These are phyloP conservation scores for Arion vulgaris DNA, from an alignment of 1,140 invertebrate species.

Conservation along the genomic window DNA sequence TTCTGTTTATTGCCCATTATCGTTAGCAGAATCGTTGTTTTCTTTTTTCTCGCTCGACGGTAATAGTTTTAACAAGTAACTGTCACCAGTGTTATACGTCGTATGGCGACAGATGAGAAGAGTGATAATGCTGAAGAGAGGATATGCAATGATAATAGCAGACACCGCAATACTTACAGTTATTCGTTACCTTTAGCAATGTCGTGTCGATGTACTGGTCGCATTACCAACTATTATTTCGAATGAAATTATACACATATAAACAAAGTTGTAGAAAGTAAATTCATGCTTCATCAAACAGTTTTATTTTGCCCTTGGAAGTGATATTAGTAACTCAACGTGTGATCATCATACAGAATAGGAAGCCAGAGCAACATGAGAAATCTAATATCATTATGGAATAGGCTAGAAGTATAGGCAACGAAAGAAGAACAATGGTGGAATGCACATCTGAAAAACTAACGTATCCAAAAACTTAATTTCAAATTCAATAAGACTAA, in stretches of 20 bases:
- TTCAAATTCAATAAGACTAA: too few species aligned
- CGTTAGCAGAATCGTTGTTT: background rate
- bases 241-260: background rate
- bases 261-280: too few species aligned
- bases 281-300: too few species aligned
- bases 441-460: too few species aligned
- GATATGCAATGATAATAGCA: background rate
- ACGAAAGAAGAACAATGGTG: too few species aligned
- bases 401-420: too few species aligned
- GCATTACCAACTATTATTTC: background rate
- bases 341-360: too few species aligned
- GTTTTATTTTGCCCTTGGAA: too few species aligned
- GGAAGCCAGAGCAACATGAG: too few species aligned
- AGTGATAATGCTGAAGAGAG: background rate
- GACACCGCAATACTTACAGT: background rate
- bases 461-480: too few species aligned
- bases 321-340: too few species aligned
- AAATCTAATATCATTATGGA: too few species aligned
- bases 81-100: background rate
- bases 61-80: background rate
- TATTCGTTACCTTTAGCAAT: background rate
- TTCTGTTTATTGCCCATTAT: background rate
- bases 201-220: background rate
- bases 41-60: background rate
- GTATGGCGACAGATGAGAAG: background rate